A percentile compares a stretch with the other conserved stretches of the same genome.
phyloP scores from a whole-genome alignment of 2,797 vertebrate species.

The Syngnathus acus region DNA sequence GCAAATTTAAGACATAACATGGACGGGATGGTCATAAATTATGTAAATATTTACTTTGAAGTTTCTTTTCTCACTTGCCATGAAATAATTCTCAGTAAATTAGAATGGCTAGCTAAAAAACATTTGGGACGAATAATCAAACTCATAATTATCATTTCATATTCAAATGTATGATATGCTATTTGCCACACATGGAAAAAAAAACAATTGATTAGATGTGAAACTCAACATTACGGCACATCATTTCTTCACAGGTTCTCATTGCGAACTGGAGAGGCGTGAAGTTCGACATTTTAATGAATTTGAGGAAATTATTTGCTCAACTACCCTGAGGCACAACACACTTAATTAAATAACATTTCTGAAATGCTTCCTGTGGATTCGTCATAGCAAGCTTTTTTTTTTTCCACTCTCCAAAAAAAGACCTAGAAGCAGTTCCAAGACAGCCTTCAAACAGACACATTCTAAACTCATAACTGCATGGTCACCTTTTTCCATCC shows the following conservation, averaged over 20 bases:
- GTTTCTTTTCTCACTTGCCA: background rate
- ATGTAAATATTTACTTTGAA: background rate
- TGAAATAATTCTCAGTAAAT: background rate
- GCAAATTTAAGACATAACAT: background rate
- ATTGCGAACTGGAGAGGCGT: background rate
- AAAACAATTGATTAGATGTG: background rate
- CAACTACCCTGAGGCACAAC: background rate
- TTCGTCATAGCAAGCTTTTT: background rate
- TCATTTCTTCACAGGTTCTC: background rate
- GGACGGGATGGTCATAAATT: background rate
- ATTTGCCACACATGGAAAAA: background rate
- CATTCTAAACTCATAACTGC: constrained; percentile 24
- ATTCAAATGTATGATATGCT: background rate
- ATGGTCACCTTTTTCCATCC: constrained; percentile 4
- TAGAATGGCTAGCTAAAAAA: background rate
- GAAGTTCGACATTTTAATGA: background rate
- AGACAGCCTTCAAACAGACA: constrained; percentile 20
- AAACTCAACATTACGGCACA: background rate
- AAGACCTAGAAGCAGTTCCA: constrained; percentile 5
- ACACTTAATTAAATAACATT: background rate
- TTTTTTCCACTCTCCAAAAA: background rate
- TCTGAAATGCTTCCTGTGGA: background rate
- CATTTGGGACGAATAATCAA: background rate
- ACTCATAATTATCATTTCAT: background rate
- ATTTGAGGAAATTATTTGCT: background rate